Evolutionary conservation across 2,888 invertebrate species (phyloP).

Genomic region (Helicoverpa assulta): DNA sequence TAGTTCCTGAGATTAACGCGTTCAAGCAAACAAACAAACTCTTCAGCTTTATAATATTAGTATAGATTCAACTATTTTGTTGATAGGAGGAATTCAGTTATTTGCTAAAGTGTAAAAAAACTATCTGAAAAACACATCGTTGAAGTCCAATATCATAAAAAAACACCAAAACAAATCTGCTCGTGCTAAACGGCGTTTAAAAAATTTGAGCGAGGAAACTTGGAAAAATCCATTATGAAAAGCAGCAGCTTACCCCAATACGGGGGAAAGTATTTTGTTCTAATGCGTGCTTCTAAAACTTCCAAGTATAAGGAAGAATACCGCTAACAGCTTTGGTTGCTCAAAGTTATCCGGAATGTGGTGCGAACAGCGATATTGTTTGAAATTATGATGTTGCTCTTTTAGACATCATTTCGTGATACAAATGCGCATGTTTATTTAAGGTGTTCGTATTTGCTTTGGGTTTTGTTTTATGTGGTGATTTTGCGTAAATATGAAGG

Average conservation of each 20-base stretch:
- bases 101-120: too few species aligned
- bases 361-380: slow-evolving; percentile 57
- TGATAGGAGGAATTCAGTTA: too few species aligned
- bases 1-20: too few species aligned
- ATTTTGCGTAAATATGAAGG: background rate
- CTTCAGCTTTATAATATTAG: too few species aligned
- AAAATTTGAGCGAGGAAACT: slow-evolving; percentile 64
- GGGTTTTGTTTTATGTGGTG: slow-evolving; percentile 17
- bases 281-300: slow-evolving; percentile 63
- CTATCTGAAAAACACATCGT: background rate
- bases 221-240: slow-evolving; percentile 66
- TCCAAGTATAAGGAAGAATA: slow-evolving; percentile 47
- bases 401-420: slow-evolving; percentile 26
- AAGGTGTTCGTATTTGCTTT: background rate
- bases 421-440: slow-evolving; percentile 26
- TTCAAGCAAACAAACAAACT: too few species aligned
- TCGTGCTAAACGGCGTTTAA: slow-evolving; percentile 55
- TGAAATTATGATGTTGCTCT: slow-evolving; percentile 50
- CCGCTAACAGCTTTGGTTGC: slow-evolving; percentile 50
- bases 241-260: slow-evolving; percentile 63
- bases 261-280: slow-evolving; percentile 55
- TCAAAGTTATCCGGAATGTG: slow-evolving; percentile 51
- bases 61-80: too few species aligned
- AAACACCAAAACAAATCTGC: slow-evolving; percentile 29
- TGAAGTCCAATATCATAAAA: slow-evolving; percentile 11